These are phyloP conservation scores for Limenitis camilla DNA, from an alignment of 2,888 invertebrate species.

Conservation along the genomic window DNA sequence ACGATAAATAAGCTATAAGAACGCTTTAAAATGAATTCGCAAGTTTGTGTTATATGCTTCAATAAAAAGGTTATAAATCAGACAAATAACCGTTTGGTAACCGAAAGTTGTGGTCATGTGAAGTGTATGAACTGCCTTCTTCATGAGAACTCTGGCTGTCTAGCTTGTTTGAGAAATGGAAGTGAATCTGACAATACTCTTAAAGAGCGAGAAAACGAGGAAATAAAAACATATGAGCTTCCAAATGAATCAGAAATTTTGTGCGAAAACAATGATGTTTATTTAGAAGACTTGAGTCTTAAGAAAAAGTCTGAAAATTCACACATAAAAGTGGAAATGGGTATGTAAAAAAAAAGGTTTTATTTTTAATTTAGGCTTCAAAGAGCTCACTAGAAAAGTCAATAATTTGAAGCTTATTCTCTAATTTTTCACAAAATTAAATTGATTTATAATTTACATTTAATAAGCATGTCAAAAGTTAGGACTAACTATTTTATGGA, in stretches of 20 bases:
- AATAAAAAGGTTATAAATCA: slow-evolving; percentile 69
- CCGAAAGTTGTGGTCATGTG: slow-evolving; percentile 83
- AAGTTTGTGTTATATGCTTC: slow-evolving; percentile 76
- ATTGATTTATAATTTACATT: too few species aligned
- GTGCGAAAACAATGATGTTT: slow-evolving; percentile 22
- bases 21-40: slow-evolving; percentile 51
- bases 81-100: slow-evolving; percentile 78
- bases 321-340: slow-evolving; percentile 55
- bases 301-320: slow-evolving; percentile 56
- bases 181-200: slow-evolving; percentile 25
- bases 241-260: slow-evolving; percentile 12
- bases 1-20: background rate
- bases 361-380: background rate
- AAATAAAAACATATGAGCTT: slow-evolving; percentile 8
- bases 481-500: too few species aligned
- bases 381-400: too few species aligned
- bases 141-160: slow-evolving; percentile 78
- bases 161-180: slow-evolving; percentile 57
- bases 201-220: slow-evolving; percentile 10
- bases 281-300: slow-evolving; percentile 36
- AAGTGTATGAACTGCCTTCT: slow-evolving; percentile 84
- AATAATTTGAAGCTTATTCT: too few species aligned
- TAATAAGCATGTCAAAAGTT: too few species aligned
- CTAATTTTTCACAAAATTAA: too few species aligned
- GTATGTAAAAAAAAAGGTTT: slow-evolving; percentile 29